Percentiles rank a stretch among this genome's conserved stretches.
Evolutionary conservation across 2,113 vertebrate genomes (phyloP).

Genomic region (Sardina pilchardus): DNA sequence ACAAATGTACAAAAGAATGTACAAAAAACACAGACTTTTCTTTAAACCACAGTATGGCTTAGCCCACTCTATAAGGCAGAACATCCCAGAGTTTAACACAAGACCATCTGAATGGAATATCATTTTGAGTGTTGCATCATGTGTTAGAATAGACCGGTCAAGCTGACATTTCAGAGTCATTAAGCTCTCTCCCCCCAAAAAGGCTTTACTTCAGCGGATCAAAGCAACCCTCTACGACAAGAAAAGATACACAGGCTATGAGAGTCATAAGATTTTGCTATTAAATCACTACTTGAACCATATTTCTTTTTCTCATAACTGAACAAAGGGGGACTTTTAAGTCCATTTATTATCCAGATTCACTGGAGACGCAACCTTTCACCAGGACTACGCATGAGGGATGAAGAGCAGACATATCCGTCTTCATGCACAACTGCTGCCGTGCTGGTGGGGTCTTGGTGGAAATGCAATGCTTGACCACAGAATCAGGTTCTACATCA

Average conservation of each 20-base stretch:
- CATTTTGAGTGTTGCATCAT: background rate
- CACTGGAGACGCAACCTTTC: background rate
- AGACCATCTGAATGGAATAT: background rate
- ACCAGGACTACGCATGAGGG: no score
- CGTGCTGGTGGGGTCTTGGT: background rate
- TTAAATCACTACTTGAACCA: background rate
- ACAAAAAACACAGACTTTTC: background rate
- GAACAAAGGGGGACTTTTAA: background rate
- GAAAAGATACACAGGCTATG: background rate
- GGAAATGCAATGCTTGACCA: background rate
- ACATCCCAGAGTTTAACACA: background rate
- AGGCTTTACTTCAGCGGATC: background rate
- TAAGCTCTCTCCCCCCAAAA: background rate
- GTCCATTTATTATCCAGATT: background rate
- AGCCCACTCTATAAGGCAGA: background rate
- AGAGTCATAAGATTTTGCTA: background rate
- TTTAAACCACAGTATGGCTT: background rate
- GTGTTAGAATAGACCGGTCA: slow-evolving; percentile 5
- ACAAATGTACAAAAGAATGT: slow-evolving; percentile 3
- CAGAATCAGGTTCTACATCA: background rate
- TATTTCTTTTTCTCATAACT: background rate
- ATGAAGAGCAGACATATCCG: no score
- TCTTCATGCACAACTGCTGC: no score
- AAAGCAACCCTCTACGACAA: background rate
- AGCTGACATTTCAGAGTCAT: slow-evolving; percentile 18